A percentile compares a stretch with the other conserved stretches of the same genome.
Conservation (phyloP, 2,888 invertebrate species). For the Dicyrtomina minuta region DNA sequence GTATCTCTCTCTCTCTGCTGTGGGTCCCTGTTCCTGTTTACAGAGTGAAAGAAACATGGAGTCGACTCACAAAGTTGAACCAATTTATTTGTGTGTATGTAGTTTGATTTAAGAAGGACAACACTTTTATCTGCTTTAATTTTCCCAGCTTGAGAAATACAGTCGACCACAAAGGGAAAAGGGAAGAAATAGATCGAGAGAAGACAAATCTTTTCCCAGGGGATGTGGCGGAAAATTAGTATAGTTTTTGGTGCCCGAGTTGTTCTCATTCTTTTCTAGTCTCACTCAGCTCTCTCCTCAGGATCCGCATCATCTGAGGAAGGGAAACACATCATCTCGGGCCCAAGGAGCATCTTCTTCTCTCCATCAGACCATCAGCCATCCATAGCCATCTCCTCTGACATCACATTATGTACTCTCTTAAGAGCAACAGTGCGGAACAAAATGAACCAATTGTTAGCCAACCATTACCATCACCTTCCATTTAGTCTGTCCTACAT, state of each 20-base stretch:
- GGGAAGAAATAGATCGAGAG: no score
- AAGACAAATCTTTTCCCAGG: slow-evolving; percentile 23
- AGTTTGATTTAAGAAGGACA: no score
- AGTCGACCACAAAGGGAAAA: slow-evolving; percentile 14
- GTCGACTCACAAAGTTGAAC: slow-evolving; percentile 23
- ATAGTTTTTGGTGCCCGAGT: slow-evolving; percentile 25
- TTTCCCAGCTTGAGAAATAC: slow-evolving; percentile 19
- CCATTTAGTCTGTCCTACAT: slow-evolving; percentile 26
- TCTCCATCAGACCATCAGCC: neutral
- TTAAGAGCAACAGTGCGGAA: slow-evolving; percentile 34
- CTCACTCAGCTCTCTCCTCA: neutral
- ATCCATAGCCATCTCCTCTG: neutral
- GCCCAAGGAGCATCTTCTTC: slow-evolving; percentile 1
- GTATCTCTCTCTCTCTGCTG: no score
- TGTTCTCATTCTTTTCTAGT: slow-evolving; percentile 8
- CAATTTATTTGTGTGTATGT: slow-evolving; percentile 6
- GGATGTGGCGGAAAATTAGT: slow-evolving; percentile 37
- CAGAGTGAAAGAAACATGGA: no score
- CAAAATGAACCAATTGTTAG: slow-evolving; percentile 35
- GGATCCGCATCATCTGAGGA: no score
- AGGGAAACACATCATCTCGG: no score
- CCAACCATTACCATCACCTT: slow-evolving; percentile 32
- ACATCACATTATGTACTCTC: slow-evolving; percentile 23
- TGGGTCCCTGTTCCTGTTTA: no score
- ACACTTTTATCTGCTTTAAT: neutral